A percentile compares a stretch with the other conserved stretches of the same genome.
Evolutionary conservation across 2,888 invertebrate genomes (phyloP).

Genomic region (Chironomus riparius): DNA sequence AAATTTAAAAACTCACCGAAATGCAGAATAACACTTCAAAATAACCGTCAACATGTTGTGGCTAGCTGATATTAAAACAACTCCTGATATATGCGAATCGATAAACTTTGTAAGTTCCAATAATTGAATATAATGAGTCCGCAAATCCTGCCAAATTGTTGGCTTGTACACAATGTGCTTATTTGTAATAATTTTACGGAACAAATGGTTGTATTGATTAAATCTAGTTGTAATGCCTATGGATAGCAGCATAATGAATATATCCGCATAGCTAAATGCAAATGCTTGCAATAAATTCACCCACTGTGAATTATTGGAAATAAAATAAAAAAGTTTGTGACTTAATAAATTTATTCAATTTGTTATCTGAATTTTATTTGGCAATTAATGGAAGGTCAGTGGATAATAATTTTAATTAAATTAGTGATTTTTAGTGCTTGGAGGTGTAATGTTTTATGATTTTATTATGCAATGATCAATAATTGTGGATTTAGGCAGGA

Average conservation of each 20-base stretch:
- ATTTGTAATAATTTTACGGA: conserved; percentile 17
- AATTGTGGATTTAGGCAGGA: too few species aligned
- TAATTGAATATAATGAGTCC: neutral
- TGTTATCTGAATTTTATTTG: too few species aligned
- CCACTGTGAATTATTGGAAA: neutral
- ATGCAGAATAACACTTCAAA: neutral
- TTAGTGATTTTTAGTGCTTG: neutral
- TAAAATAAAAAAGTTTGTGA: neutral
- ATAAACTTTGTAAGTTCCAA: neutral
- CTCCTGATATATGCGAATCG: neutral
- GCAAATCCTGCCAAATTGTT: neutral
- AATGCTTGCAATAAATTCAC: conserved; percentile 8
- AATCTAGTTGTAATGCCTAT: conserved; percentile 5
- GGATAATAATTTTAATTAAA: neutral
- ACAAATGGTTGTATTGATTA: conserved; percentile 1
- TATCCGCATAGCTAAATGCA: neutral
- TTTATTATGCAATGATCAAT: too few species aligned
- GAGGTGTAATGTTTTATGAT: too few species aligned
- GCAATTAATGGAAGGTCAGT: neutral
- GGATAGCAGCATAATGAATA: neutral
- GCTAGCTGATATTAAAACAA: neutral
- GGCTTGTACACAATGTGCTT: neutral
- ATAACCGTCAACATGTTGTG: neutral
- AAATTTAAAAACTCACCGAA: neutral
- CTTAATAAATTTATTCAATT: too few species aligned